Base-by-base conservation (phyloP, 2,888 invertebrate species). In the Clepsis dumicolana region DNA sequence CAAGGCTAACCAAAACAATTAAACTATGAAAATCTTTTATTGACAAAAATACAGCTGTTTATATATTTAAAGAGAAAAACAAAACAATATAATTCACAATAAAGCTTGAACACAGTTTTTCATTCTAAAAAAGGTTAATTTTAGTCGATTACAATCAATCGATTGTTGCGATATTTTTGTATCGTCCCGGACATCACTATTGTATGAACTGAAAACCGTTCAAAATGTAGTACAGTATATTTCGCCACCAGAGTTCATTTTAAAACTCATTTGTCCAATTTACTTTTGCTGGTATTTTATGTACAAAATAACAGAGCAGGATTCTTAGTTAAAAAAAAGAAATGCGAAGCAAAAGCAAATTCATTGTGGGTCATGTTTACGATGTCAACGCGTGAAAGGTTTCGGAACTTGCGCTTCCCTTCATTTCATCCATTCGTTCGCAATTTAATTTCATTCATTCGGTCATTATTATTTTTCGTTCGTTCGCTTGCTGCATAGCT, bases 401-500 rank as follows among this genome's bases (percentile, higher is more conserved):
- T 61, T 61, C 21, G 16, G 60, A 61, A 41, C 41, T n/a, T 27
- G 25, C 41, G 38, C 38, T 59, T 44, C 41, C 3, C 59, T 59
- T 10, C 12, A 7, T 21, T n/a, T 32, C 16, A 2, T 32, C 18
- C 35, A 10, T 41, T 59, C 61, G 21, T 56, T 62, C 48, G 57
- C 12, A 10, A 12, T 12, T 24, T 27, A 29, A 16, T 18, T 41
- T 44, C 8, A 27, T 52, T 61, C 56, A 50, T 61, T 65, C 65
- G 16, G 18, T 50, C 50, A 1, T n/a, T 50, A 18, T 41, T 41
- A 61, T 25, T 63, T 64, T 69, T 14, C 14, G 32, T 62, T 64
- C 65, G 57, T 88, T 89, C 85, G 81, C 85, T 84, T 82, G 82
- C 84, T 86, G 83, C 76, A 75, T 78, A 72, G 72, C 76, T 76